A percentile compares a stretch with the other conserved stretches of the same genome.
phyloP scores from a whole-genome alignment of 2,113 vertebrate genomes.

The Anas platyrhynchos region DNA sequence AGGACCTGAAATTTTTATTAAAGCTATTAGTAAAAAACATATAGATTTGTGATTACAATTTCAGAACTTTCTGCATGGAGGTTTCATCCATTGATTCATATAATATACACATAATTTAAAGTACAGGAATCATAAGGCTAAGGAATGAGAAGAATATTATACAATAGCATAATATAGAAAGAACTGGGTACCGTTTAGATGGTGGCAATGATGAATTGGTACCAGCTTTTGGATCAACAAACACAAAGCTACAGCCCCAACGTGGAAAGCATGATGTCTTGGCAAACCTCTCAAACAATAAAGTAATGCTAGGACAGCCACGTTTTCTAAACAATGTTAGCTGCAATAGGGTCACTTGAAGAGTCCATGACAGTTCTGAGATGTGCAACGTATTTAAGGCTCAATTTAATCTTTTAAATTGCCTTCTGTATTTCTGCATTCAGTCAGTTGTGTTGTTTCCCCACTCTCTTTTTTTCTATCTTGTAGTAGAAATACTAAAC shows the following conservation, averaged over 20 bases:
- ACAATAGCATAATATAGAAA: background rate
- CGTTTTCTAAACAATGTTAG: background rate
- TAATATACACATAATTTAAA: background rate
- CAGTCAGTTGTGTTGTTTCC: background rate
- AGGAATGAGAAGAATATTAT: background rate
- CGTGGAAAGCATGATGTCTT: background rate
- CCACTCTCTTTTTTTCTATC: background rate
- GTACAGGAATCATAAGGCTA: background rate
- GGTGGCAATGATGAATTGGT: background rate
- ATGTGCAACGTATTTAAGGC: background rate
- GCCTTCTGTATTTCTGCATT: background rate
- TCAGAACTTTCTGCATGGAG: background rate
- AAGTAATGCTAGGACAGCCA: background rate
- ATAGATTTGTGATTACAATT: background rate
- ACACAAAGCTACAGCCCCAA: rapidly evolving
- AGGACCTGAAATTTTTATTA: background rate
- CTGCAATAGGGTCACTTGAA: background rate
- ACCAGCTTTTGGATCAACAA: background rate
- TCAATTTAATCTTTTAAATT: background rate
- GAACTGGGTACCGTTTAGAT: background rate
- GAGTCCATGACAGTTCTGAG: background rate
- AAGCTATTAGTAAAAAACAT: background rate
- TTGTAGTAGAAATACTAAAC: background rate
- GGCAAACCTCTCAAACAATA: background rate
- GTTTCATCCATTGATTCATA: background rate